Evolutionary conservation across 2,888 invertebrate species (phyloP), one percentile per base, ranked within the genome.

Genomic region (Chrysolina haemoptera): DNA sequence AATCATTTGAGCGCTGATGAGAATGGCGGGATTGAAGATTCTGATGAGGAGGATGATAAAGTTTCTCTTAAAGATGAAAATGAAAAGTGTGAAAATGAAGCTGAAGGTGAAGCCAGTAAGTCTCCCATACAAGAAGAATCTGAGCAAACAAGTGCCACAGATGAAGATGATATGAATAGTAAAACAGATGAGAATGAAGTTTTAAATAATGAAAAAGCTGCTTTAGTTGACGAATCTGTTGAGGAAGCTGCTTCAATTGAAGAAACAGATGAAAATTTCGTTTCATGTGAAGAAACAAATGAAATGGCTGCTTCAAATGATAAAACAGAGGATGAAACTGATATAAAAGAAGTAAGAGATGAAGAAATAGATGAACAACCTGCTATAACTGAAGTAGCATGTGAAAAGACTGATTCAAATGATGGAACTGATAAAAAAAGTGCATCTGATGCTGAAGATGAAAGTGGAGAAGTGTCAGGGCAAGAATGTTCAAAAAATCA

Each of bases 1-100:
- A 35, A 68, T 27, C 70, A 66, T 9, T 69, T 70, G 43, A 75
- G 72, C 40, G 72, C 74, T 9, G 74, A 68, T 43, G 62, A 77
- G 67, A 74, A 73, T 14, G 67, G 55, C 1, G 72, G 64, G 16
- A 68, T 62, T 46, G 66, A 67, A 53, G 65, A 63, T 20, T 55
- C 43, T 41, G 62, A 48, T 2, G 65, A 40, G 35, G 18, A 55
- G 43, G 41, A 48, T 50, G 62, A 64, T n/a, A 62, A 50, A 53
- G 53, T 20, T 11, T 12, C 5, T 11, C 18, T 5, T 5, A 16
- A 27, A 59, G 40, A n/a, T 41, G 53, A 35, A 59, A 59, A 4
- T 14, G 46, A 46, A 18, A 50, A 46, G 18, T 5, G 1, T 11
- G 53, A 20, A 53, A 12, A 5, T 53, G 20, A 53, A 1, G 18